Conservation (phyloP, 1,140 invertebrate species). For the Scaptodrosophila lebanonensis region DNA sequence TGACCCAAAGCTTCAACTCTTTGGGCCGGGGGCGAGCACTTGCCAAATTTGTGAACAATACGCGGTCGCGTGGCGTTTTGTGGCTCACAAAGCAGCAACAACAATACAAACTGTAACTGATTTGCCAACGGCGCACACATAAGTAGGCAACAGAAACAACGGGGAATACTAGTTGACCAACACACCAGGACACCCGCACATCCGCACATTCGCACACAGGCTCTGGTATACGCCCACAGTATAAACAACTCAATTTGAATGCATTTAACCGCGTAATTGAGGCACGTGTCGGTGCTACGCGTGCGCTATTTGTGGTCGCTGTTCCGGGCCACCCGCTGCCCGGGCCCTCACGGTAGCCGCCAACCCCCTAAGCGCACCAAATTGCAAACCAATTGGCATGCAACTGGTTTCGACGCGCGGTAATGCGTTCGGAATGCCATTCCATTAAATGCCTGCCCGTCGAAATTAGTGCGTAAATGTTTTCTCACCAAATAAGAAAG, state of each 20-base stretch:
- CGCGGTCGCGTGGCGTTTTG: conserved; percentile 50
- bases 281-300: conserved; percentile 65
- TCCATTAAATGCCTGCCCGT: conserved; percentile 12
- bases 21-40: conserved; percentile 29
- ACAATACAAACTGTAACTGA: conserved; percentile 55
- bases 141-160: conserved; percentile 29
- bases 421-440: conserved; percentile 44
- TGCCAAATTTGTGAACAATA: conserved; percentile 65
- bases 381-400: conserved; percentile 75
- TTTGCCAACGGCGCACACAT: conserved; percentile 46
- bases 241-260: conserved; percentile 77
- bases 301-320: conserved; percentile 63
- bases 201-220: no score
- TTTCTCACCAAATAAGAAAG: conserved; percentile 76
- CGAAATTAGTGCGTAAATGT: conserved; percentile 76
- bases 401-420: conserved; percentile 59
- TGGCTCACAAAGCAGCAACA: conserved; percentile 31
- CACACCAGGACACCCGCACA: no score
- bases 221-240: conserved; percentile 55
- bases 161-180: conserved; percentile 26
- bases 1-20: neutral
- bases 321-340: conserved; percentile 21
- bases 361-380: conserved; percentile 53
- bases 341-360: neutral
- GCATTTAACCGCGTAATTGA: conserved; percentile 77